These are phyloP conservation scores for Melanotaenia pygmaea DNA, from an alignment of 2,797 vertebrate genomes.

Conservation along the genomic window DNA sequence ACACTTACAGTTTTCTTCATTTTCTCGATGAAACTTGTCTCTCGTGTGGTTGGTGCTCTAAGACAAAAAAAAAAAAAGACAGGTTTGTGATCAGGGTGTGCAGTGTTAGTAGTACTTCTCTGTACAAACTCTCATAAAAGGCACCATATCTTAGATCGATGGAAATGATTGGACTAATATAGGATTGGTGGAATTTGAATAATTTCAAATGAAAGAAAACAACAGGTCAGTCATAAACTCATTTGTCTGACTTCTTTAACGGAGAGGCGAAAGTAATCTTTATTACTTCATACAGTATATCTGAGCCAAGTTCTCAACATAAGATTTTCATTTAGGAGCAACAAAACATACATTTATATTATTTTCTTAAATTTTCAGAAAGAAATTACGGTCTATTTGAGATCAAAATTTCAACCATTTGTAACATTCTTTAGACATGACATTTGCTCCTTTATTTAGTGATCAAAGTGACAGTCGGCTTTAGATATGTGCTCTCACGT, in stretches of 20 bases:
- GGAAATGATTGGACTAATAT: not conserved
- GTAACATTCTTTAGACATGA: not conserved
- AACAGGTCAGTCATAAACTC: not conserved
- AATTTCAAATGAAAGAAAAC: not conserved
- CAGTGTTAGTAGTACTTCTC: not conserved
- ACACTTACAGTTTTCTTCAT: slow-evolving; percentile 97
- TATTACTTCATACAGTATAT: not conserved
- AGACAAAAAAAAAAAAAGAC: slow-evolving; percentile 27
- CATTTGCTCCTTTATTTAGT: not conserved
- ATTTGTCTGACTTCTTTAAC: not conserved
- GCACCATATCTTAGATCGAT: not conserved
- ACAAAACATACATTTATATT: not conserved
- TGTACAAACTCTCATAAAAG: too few species aligned
- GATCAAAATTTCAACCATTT: too few species aligned
- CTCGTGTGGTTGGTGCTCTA: slow-evolving; percentile 85
- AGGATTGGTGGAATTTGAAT: not conserved
- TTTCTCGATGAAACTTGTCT: slow-evolving; percentile 97
- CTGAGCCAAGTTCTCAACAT: not conserved
- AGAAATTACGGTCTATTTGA: too few species aligned
- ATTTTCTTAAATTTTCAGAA: not conserved
- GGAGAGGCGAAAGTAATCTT: not conserved
- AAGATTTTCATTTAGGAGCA: not conserved
- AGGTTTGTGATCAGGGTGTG: not conserved
- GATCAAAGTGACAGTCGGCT: not conserved
- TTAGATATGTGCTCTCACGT: not conserved